Base-by-base conservation (phyloP, 2,888 invertebrate species). In the Dugesia japonica region DNA sequence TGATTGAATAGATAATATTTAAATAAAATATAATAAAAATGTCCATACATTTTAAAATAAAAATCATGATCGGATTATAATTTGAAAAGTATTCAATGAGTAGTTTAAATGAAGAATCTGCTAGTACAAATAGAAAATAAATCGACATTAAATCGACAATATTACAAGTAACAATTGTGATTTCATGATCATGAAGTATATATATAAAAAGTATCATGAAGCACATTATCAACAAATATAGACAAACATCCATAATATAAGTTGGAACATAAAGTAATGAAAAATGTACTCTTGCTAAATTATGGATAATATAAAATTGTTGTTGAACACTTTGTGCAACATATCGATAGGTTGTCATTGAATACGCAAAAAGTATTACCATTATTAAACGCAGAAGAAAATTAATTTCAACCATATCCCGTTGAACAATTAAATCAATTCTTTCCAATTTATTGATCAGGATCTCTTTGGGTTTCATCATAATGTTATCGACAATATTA, bases 41-140 rank as follows among this genome's bases (percentile, higher is more conserved):
- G 23, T 56, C 56, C n/a, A 56, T 9, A n/a, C n/a, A 56, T 56
- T 56, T 56, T n/a, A 56, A 23, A 56, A 56, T 20, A n/a, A 56
- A 56, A 13, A 56, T 56, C n/a, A 56, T 23, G n/a, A 56, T n/a
- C 4, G 56, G 56, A 56, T 56, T 56, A n/a, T 13, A 56, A n/a
- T 56, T 23, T 4, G 56, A 20, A 4, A 56, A 56, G 17, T 56
- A 56, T 23, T 56, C 56, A 13, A 56, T 7, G 4, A 56, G 56
- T 20, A 56, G n/a, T 56, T 56, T 56, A n/a, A 56, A 56, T 9
- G 56, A 56, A 56, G 56, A 56, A 56, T 56, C 56, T n/a, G 56
- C 56, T n/a, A 56, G 7, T 9, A 56, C 23, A 23, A 56, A 56
- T n/a, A 56, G 17, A 56, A n/a, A 56, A n/a, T 20, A 56, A 7